A percentile compares a stretch with the other conserved stretches of the same genome.
Evolutionary conservation across 1,140 invertebrate species (phyloP).

Genomic region (Trialeurodes vaporariorum): DNA sequence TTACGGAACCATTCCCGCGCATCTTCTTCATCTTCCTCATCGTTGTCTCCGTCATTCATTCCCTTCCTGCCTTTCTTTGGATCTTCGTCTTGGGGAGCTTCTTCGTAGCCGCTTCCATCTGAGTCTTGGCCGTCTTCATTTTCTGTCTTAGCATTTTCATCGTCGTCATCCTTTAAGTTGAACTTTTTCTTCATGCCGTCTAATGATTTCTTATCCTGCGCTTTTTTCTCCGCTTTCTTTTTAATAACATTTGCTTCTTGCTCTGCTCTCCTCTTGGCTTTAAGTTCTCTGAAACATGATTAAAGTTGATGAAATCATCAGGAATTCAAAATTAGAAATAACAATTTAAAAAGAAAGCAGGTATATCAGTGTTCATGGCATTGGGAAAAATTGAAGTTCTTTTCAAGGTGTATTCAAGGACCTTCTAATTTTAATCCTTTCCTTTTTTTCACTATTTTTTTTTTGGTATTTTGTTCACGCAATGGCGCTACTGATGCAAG

Average conservation of each 20-base stretch:
- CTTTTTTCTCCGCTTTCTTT: constrained; percentile 40
- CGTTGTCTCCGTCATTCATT: constrained; percentile 12
- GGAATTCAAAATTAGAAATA: no score
- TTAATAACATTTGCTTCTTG: constrained; percentile 55
- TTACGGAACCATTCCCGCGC: constrained; percentile 71
- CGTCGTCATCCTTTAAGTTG: constrained; percentile 20
- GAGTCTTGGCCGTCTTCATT: constrained; percentile 1
- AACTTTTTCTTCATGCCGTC: constrained; percentile 37
- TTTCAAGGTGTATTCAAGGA: no score
- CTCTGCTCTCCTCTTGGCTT: constrained; percentile 57
- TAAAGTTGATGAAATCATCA: no score
- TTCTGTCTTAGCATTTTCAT: constrained; percentile 13
- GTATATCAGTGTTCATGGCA: no score
- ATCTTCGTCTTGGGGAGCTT: constrained; percentile 26
- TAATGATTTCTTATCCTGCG: constrained; percentile 28
- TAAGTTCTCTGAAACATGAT: constrained; percentile 58
- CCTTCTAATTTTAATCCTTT: no score
- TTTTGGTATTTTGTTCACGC: no score
- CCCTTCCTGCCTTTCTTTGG: constrained; percentile 16
- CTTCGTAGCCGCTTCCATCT: constrained; percentile 32
- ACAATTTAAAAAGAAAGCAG: no score
- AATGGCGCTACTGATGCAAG: no score
- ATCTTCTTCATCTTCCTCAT: constrained; percentile 46
- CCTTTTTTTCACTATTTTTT: no score
- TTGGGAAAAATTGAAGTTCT: no score